These are phyloP conservation scores for Callithrix jacchus DNA, from an alignment of 2,113 vertebrate genomes.

Conservation along the genomic window DNA sequence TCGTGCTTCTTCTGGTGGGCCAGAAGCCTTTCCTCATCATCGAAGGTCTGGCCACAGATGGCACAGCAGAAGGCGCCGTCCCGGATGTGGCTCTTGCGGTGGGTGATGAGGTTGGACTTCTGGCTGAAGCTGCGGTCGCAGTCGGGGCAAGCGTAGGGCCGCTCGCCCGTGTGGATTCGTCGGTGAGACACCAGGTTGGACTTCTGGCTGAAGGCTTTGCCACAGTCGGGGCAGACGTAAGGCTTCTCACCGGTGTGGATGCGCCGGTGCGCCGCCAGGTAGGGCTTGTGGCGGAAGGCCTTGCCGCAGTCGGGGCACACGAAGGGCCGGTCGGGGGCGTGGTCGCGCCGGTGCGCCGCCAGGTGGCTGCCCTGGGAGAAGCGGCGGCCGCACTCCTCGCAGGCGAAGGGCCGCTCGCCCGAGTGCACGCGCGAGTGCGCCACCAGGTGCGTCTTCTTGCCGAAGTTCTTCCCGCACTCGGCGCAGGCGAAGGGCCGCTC, in stretches of 20 bases:
- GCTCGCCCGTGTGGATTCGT: conserved; percentile 77
- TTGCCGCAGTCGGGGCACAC: conserved; percentile 81
- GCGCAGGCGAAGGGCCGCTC: conserved; percentile 83
- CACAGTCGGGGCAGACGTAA: conserved; percentile 78
- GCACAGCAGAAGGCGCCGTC: conserved; percentile 79
- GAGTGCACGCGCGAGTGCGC: conserved; percentile 90
- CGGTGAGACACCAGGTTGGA: conserved; percentile 81
- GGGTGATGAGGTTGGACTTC: conserved; percentile 79
- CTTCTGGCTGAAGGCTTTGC: conserved; percentile 81
- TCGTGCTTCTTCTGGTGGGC: conserved; percentile 87
- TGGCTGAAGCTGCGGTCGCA: conserved; percentile 76
- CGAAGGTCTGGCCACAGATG: conserved; percentile 79
- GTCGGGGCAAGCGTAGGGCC: conserved; percentile 76
- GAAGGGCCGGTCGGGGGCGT: conserved; percentile 77
- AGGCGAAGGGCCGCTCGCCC: conserved; percentile 77
- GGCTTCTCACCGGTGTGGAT: conserved; percentile 80
- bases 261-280: conserved; percentile 78
- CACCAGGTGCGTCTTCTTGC: conserved; percentile 87
- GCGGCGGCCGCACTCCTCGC: conserved; percentile 77
- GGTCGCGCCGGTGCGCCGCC: conserved; percentile 78
- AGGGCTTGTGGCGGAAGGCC: conserved; percentile 80
- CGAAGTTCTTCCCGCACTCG: conserved; percentile 87
- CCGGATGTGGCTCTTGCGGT: conserved; percentile 79
- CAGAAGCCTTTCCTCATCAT: conserved; percentile 84
- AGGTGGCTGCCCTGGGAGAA: conserved; percentile 82